A percentile compares a stretch with the other conserved stretches of the same genome.
phyloP scores from a whole-genome alignment of 2,797 vertebrate species.

The Pyrocephalus nanus region DNA sequence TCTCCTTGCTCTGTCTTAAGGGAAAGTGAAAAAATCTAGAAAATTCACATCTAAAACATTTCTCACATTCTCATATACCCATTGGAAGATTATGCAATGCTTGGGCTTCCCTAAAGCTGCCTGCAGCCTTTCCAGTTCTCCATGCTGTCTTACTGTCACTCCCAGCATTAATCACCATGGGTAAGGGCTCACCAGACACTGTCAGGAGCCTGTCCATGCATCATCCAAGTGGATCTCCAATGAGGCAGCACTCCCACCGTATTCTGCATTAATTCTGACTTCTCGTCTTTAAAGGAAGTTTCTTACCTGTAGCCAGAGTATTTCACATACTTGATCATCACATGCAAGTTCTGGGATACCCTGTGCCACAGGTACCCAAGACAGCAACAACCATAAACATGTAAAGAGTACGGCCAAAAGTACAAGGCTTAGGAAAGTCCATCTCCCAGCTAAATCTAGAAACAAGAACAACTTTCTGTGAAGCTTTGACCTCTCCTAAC shows the following conservation, averaged over 20 bases:
- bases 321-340: not conserved
- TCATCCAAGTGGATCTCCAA: not conserved
- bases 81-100: not conserved
- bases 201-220: not conserved
- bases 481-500: not conserved
- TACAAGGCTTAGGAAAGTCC: not conserved
- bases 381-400: not conserved
- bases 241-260: not conserved
- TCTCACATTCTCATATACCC: not conserved
- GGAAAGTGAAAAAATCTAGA: not conserved
- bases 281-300: not conserved
- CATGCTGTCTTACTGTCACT: not conserved
- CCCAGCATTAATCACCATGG: not conserved
- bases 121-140: not conserved
- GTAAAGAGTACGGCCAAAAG: not conserved
- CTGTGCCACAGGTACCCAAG: not conserved
- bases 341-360: rapidly evolving
- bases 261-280: not conserved
- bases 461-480: not conserved
- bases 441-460: not conserved
- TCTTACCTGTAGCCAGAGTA: not conserved
- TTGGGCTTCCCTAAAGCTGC: not conserved
- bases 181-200: not conserved
- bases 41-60: not conserved
- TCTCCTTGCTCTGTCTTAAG: not conserved